These are phyloP conservation scores for Callocephalon fimbriatum DNA, from an alignment of 2,113 vertebrate genomes.

Conservation along the genomic window DNA sequence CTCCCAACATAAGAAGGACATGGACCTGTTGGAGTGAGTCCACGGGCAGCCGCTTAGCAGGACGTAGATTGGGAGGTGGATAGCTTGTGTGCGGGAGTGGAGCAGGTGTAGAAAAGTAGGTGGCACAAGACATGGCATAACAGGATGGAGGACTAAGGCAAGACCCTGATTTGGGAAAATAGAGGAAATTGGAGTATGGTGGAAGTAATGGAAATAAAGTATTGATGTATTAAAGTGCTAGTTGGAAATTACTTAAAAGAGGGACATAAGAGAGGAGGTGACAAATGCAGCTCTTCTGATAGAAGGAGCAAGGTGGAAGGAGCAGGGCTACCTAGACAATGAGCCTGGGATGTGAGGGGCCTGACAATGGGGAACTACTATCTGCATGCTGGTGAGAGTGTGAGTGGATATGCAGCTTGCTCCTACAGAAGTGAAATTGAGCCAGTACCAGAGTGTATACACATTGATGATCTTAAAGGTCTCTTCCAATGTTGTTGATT, in stretches of 20 bases:
- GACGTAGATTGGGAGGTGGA: neutral
- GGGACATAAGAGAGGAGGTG: neutral
- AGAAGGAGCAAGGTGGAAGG: neutral
- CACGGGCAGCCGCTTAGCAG: neutral
- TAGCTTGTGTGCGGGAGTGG: neutral
- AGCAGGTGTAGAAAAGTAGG: neutral
- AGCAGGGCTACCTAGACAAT: neutral
- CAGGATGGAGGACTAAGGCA: neutral
- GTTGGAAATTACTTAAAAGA: neutral
- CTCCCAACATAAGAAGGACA: neutral
- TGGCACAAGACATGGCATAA: neutral
- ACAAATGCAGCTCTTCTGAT: neutral
- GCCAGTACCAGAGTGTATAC: neutral
- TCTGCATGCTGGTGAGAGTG: neutral
- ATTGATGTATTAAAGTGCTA: neutral
- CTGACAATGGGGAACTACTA: neutral
- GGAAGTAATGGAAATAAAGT: neutral
- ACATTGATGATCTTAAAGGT: too few relatives aligned
- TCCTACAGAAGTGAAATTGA: neutral
- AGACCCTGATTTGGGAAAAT: neutral
- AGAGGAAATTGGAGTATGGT: neutral
- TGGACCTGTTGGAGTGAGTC: neutral
- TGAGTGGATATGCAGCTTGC: neutral
- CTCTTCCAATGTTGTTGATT: too few relatives aligned
- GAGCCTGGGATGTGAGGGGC: neutral